Evolutionary conservation across 2,113 vertebrate species (phyloP), one percentile per base, ranked within the genome.

Genomic region (Hemiprocne comata): DNA sequence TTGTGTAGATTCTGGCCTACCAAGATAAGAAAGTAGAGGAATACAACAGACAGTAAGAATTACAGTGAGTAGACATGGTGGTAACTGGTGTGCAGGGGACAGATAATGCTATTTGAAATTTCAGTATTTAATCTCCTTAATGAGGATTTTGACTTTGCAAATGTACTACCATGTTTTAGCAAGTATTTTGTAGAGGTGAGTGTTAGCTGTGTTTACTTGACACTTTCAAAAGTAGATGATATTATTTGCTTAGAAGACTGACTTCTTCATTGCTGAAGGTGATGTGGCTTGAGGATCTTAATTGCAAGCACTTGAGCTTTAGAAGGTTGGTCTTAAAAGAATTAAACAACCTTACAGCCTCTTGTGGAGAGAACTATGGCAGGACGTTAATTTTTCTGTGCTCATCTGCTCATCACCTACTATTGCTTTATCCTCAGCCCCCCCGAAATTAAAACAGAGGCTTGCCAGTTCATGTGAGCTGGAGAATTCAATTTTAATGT

Each of bases 11-110:
- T 92, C 76, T 95, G 84, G 33, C 67, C 31, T 65, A 73, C 40
- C 34, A 64, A 93, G 94, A 81, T 93, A 95, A 96, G 86, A 89
- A 70, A 89, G 34, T 34, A 83, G 40, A 51, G 44, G 33, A 93
- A 90, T 58, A 46, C 9, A 14, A 6, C 9, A 2, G 11, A 25
- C 58, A 72, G 1, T 29, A 69, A 80, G 53, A 87, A 42, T 46
- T 89, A 72, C 62, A 89, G 25, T 33, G 42, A 64, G 19, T 64
- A 36, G 29, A 24, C 23, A 1, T 40, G 13, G 31, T 69, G 38
- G 29, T 44, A 83, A 46, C 57, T 53, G 33, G 28, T 19, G 16
- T 57, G 29, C 46, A 55, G 23, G 16, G 36, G 18, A 3, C n/a
- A 79, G 40, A 85, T 34, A 42, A 26, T 0, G 0, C 17, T 40